Evolutionary conservation across 2,797 vertebrate species (phyloP), one percentile per base, ranked within the genome.

Genomic region (Otolemur crassicaudatus): DNA sequence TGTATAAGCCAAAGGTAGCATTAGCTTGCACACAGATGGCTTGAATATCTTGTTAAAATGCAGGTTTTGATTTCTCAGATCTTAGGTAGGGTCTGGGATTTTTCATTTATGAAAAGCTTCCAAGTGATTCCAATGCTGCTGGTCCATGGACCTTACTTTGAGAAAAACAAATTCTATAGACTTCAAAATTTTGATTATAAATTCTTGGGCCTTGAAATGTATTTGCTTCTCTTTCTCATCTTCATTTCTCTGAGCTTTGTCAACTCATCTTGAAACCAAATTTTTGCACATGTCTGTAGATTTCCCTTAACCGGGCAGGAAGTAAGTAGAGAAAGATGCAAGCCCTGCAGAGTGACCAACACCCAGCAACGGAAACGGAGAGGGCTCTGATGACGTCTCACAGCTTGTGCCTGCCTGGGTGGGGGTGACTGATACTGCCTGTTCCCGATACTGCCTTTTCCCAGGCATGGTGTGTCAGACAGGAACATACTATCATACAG

Each of bases 401-500:
- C 0, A 6, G 49, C 73, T 86, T 69, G 87, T 58, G 6, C 22
- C n/a, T 73, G 58, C 61, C 90, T 90, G 77, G 58, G 7, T 29
- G 79, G 40, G 43, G 96, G 70, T 72, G 72, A 95, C 58, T 40
- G 80, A 92, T 75, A 65, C 17, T 37, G 96, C 92, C 93, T 94
- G 98, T 98, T 97, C 96, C 95, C 91, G 77, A 92, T 75, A 65
- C 16, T 37, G 96, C 92, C 93, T 94, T 98, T 98, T 97, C 96
- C 95, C 90, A 95, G 91, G 76, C 95, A 37, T 94, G 92, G 37
- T 20, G 60, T 94, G 95, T 95, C 94, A 96, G 96, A 97, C 96
- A 98, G 97, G 94, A 98, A 98, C 27, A 16, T 58, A 13, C 87
- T 97, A 65, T 97, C n/a, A 0, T 86, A 72, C 97, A 98, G 98